Percentiles rank a stretch among this genome's conserved stretches.
These are phyloP conservation scores for Phocoena sinus DNA, from an alignment of 2,113 vertebrate genomes.

Conservation along the genomic window DNA sequence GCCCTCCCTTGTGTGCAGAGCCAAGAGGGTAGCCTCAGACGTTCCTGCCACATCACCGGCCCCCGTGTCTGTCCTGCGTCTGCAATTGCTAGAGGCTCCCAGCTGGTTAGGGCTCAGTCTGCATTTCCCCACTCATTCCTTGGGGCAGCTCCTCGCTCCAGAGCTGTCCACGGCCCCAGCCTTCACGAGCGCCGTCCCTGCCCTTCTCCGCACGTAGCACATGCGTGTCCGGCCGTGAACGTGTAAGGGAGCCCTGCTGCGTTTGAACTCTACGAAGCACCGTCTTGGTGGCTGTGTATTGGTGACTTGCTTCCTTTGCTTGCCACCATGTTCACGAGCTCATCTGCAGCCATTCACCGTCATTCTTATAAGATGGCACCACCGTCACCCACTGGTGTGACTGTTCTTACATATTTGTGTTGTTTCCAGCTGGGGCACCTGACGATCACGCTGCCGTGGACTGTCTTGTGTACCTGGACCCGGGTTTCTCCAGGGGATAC, in stretches of 20 bases:
- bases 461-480: too few relatives aligned
- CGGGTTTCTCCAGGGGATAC: rapidly evolving
- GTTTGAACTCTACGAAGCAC: neutral
- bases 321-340: neutral
- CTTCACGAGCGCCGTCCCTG: neutral
- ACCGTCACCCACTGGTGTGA: rapidly evolving
- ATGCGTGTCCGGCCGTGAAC: rapidly evolving
- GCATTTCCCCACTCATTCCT: neutral
- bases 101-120: neutral
- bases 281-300: too few relatives aligned
- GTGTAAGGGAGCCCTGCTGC: neutral
- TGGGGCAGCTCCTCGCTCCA: neutral
- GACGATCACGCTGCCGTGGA: rapidly evolving
- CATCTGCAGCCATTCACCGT: neutral
- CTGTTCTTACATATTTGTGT: neutral
- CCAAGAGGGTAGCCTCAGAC: neutral
- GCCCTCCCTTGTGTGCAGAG: neutral
- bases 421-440: neutral
- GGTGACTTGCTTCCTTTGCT: neutral
- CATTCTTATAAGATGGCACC: neutral
- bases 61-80: neutral
- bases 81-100: neutral
- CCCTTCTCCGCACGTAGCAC: rapidly evolving
- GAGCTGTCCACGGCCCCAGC: neutral
- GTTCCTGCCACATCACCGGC: neutral